Conservation (phyloP, 1,140 invertebrate species). For the Aphelinus certus region DNA sequence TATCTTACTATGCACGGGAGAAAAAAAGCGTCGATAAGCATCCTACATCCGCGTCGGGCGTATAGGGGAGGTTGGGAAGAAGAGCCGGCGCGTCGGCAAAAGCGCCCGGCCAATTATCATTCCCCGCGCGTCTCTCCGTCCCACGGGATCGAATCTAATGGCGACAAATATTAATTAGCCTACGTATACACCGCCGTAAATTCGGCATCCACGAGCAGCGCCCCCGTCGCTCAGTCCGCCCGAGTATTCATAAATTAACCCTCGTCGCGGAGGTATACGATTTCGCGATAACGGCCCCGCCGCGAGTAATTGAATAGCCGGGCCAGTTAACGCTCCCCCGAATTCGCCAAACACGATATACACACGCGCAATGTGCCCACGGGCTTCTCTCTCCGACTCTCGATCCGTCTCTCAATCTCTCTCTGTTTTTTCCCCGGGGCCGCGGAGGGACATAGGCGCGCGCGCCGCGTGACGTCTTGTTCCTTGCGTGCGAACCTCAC, state of each 20-base stretch:
- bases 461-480: slow-evolving; percentile 30
- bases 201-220: slow-evolving; percentile 9
- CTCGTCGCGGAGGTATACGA: slow-evolving; percentile 50
- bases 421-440: no score
- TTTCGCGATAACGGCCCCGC: slow-evolving; percentile 56
- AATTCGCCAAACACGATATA: slow-evolving; percentile 35
- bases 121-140: neutral
- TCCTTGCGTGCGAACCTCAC: neutral
- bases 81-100: neutral
- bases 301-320: slow-evolving; percentile 52
- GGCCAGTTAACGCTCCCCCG: slow-evolving; percentile 50
- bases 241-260: slow-evolving; percentile 59
- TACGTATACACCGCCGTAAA: slow-evolving; percentile 30
- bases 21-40: no score
- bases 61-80: neutral
- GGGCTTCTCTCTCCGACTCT: no score
- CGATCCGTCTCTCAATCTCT: no score
- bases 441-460: no score
- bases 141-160: slow-evolving; percentile 44
- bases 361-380: no score
- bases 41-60: no score
- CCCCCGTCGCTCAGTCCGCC: slow-evolving; percentile 3
- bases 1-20: no score
- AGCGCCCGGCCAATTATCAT: slow-evolving; percentile 28
- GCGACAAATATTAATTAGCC: slow-evolving; percentile 64